A percentile compares a stretch with the other conserved stretches of the same genome.
Evolutionary conservation across 2,888 invertebrate species (phyloP).

Genomic region (Agrochola litura): DNA sequence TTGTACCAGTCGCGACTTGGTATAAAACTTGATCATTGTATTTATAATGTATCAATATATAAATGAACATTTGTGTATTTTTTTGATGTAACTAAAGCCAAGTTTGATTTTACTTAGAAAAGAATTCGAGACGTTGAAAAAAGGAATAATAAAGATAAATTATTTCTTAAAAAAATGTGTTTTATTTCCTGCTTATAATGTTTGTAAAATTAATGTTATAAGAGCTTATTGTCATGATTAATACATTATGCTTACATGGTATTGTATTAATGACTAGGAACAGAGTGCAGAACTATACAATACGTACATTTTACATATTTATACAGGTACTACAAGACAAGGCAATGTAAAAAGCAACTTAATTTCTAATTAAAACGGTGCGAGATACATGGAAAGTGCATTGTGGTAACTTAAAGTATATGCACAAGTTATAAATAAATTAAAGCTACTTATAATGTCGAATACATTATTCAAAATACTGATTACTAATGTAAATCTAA

Average conservation of each 20-base stretch:
- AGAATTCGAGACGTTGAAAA: constrained; percentile 88
- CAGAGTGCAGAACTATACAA: constrained; percentile 45
- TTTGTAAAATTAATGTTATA: constrained; percentile 46
- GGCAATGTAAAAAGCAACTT: constrained; percentile 50
- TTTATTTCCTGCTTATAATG: constrained; percentile 77
- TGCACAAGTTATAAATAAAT: constrained; percentile 50
- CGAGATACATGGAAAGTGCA: constrained; percentile 55
- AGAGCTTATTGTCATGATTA: constrained; percentile 68
- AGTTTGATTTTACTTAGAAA: constrained; percentile 90
- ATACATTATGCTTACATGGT: constrained; percentile 63
- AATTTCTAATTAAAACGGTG: constrained; percentile 54
- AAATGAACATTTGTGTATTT: constrained; percentile 89
- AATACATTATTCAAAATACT: constrained; percentile 68
- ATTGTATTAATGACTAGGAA: constrained; percentile 65
- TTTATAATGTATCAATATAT: constrained; percentile 85
- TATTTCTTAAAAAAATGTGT: constrained; percentile 87
- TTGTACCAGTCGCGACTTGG: constrained; percentile 78
- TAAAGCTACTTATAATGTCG: constrained; percentile 55
- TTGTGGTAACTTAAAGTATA: constrained; percentile 64
- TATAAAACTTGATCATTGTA: constrained; percentile 78
- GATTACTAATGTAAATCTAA: constrained; percentile 63
- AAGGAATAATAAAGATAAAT: constrained; percentile 89
- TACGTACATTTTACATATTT: constrained; percentile 22
- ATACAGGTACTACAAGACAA: constrained; percentile 52
- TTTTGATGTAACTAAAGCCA: constrained; percentile 90